Evolutionary conservation across 2,113 vertebrate genomes (phyloP).

Genomic region (Albula glossodonta): DNA sequence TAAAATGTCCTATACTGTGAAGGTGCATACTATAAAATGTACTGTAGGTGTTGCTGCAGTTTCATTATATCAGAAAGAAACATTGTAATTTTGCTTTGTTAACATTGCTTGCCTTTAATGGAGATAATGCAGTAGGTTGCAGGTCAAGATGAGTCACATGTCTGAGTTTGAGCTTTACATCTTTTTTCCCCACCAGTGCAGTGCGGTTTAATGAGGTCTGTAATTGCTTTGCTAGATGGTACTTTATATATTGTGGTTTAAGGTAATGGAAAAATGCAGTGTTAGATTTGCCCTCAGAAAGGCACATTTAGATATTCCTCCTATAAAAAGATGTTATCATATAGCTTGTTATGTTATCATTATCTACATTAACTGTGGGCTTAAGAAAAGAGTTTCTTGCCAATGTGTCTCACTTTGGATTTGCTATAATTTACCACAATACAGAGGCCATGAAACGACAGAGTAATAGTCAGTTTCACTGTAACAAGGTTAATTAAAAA

Average conservation of each 20-base stretch:
- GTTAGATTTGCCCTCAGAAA: background rate
- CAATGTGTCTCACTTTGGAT: background rate
- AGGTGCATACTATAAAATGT: background rate
- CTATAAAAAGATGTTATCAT: background rate
- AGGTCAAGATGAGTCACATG: background rate
- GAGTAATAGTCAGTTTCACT: background rate
- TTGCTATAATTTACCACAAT: background rate
- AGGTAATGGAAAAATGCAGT: conserved; percentile 3
- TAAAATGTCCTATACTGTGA: too few species aligned
- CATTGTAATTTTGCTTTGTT: background rate
- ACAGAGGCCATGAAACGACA: too few species aligned
- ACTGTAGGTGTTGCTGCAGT: background rate
- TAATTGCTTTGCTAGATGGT: background rate
- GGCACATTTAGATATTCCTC: background rate
- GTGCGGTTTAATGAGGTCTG: conserved; percentile 8
- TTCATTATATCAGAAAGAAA: background rate
- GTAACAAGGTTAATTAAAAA: background rate
- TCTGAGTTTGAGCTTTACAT: background rate
- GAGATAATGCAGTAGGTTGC: background rate
- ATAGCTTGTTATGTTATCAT: background rate
- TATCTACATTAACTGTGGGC: background rate
- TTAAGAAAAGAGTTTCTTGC: background rate
- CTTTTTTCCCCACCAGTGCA: background rate
- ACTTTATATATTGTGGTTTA: background rate
- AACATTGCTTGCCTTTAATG: background rate